phyloP scores from a whole-genome alignment of 2,113 vertebrate genomes.

The Pristiophorus japonicus region DNA sequence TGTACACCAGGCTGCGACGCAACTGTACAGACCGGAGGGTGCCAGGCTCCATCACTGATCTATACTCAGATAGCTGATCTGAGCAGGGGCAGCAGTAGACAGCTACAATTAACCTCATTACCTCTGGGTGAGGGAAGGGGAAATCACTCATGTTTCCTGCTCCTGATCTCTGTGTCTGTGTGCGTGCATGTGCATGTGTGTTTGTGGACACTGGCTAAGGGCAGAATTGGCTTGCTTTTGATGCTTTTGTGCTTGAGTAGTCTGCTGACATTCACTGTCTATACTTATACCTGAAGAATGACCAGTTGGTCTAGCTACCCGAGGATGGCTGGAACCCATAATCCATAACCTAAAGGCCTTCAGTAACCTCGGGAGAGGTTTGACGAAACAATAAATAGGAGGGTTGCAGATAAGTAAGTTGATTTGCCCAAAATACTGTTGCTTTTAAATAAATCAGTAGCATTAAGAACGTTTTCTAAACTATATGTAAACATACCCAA shows the following conservation, averaged over 20 bases:
- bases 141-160: too few relatives aligned
- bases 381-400: neutral
- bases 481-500: too few relatives aligned
- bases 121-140: too few relatives aligned
- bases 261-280: neutral
- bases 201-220: too few relatives aligned
- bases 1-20: neutral
- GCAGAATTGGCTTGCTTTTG: too few relatives aligned
- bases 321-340: neutral
- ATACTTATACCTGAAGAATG: neutral
- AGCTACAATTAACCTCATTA: neutral
- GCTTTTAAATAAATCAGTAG: neutral
- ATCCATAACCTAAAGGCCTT: too few relatives aligned
- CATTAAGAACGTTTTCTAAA: too few relatives aligned
- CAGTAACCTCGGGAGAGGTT: too few relatives aligned
- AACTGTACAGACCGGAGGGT: neutral
- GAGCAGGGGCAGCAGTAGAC: neutral
- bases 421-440: neutral
- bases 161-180: too few relatives aligned
- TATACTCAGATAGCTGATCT: neutral
- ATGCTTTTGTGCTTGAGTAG: too few relatives aligned
- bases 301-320: neutral
- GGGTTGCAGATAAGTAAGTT: neutral
- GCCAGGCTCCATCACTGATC: neutral
- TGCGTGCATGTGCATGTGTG: too few relatives aligned